Evolutionary conservation across 2,113 vertebrate species (phyloP).

Genomic region (Sakesphorus luctuosus): DNA sequence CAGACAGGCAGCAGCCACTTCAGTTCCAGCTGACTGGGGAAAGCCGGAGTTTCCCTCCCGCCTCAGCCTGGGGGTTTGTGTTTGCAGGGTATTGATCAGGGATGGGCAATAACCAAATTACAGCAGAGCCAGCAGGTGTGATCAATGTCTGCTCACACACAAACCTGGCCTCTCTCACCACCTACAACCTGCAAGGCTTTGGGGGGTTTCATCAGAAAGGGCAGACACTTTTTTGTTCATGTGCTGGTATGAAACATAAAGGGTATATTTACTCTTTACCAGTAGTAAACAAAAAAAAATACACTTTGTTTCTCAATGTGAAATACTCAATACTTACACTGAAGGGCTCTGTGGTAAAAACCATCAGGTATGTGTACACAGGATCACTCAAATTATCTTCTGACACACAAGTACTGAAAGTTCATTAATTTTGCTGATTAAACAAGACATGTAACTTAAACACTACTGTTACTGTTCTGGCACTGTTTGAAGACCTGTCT

Average conservation of each 20-base stretch:
- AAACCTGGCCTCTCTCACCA: not conserved
- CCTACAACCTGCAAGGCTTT: not conserved
- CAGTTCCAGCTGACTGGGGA: not conserved
- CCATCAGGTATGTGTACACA: not conserved
- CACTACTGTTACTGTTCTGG: not conserved
- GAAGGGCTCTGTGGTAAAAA: not conserved
- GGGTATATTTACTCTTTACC: not conserved
- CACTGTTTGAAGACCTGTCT: not conserved
- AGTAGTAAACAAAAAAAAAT: not conserved
- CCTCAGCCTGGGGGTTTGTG: not conserved
- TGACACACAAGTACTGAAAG: not conserved
- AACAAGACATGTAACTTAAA: not conserved
- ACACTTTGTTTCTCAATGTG: not conserved
- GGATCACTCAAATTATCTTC: not conserved
- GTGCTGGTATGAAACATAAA: not conserved
- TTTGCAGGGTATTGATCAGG: rapidly evolving
- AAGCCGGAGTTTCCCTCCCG: not conserved
- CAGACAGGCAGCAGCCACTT: not conserved
- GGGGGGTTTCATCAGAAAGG: not conserved
- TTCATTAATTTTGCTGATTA: not conserved
- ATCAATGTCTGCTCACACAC: not conserved
- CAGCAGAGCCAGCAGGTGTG: rapidly evolving
- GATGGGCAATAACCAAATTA: not conserved
- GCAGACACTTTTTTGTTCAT: not conserved
- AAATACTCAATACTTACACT: not conserved